Evolutionary conservation across 2,888 invertebrate species (phyloP).

Genomic region (Diplolepis rosae): DNA sequence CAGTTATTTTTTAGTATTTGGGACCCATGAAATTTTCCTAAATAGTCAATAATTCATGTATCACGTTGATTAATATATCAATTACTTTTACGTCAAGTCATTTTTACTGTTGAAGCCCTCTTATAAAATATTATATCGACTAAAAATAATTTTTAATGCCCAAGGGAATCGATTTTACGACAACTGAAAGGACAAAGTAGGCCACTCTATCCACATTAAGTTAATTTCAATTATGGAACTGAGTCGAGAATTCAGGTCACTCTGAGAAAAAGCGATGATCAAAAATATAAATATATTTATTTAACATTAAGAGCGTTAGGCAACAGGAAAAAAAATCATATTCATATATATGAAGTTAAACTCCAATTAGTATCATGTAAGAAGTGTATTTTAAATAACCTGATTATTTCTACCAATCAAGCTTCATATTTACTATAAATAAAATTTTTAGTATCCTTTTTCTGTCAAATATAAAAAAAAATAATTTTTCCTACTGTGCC

Average conservation of each 20-base stretch:
- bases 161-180: conserved; percentile 18
- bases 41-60: not conserved
- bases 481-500: not conserved
- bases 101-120: not conserved
- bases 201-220: conserved; percentile 25
- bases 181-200: conserved; percentile 23
- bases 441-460: no score
- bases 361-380: no score
- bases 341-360: not conserved
- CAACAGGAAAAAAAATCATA: not conserved
- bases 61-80: not conserved
- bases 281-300: not conserved
- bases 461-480: not conserved
- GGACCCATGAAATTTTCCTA: no score
- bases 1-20: no score
- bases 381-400: no score
- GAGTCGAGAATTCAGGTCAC: conserved; percentile 15
- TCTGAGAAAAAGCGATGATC: conserved; percentile 22
- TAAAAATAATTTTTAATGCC: conserved; percentile 23
- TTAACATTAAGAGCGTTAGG: not conserved
- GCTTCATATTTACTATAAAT: no score
- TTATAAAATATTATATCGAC: not conserved
- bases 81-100: no score
- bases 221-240: conserved; percentile 28
- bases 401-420: no score